Evolutionary conservation across 1,140 invertebrate species (phyloP), one percentile per base, ranked within the genome.

Genomic region (Drosophila hydei): DNA sequence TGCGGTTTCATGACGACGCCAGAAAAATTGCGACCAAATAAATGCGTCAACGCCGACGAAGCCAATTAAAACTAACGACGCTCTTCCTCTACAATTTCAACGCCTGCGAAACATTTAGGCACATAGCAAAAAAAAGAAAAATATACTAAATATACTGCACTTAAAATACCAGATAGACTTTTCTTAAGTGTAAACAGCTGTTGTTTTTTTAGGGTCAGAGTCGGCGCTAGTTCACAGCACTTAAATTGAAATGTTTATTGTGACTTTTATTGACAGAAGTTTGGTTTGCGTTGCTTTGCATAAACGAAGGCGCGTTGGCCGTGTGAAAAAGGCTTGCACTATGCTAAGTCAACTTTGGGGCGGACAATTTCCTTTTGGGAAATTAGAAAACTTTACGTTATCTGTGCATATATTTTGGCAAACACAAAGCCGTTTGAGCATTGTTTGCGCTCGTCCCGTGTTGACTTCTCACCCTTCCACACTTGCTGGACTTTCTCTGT

Each of bases 361-460:
- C 8, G 33, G 58, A 47, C 67, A 63, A 81, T 88, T 87, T 87
- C 71, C 81, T 81, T 75, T 16, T 42, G 78, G 83, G 75, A 87
- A 88, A 87, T 87, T 87, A 78, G 83, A 81, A 87, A 87, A 87
- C 52, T 55, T 40, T 85, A 18, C 62, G 77, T 73, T 77, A 69
- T 71, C 61, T 58, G 40, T 21, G 27, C 81, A 77, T 81, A 88
- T 87, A 87, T 87, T 80, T 85, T 71, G 33, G 58, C 79, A 75
- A 75, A 68, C 67, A 33, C 9, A 76, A 79, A 70, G n/a, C 64
- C 77, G 69, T 77, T 77, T 60, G 59, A 75, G 16, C 52, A 36
- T 68, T 55, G 33, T 74, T 50, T 27, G 50, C n/a, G 43, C 45
- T 65, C 30, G 27, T 36, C 40, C 56, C 30, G n/a, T n/a, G n/a